These are phyloP conservation scores for Tetramorium alpestre DNA, from an alignment of 1,140 invertebrate species.

Conservation along the genomic window DNA sequence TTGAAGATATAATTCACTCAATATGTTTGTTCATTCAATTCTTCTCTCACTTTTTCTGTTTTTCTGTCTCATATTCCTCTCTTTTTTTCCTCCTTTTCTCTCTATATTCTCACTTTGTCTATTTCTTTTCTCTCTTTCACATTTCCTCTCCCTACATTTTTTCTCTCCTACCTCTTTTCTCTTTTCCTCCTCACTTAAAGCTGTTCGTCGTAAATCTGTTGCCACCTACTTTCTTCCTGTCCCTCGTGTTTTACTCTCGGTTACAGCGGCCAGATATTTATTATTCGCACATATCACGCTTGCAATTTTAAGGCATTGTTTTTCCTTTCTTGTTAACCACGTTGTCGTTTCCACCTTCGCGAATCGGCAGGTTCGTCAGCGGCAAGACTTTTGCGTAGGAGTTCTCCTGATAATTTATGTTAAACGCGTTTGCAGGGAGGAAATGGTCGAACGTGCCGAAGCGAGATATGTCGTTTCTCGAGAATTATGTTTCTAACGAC, in stretches of 20 bases:
- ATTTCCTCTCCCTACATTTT: background rate
- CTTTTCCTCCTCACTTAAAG: constrained; percentile 3
- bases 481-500: background rate
- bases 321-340: constrained; percentile 24
- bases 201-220: constrained; percentile 43
- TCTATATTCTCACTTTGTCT: background rate
- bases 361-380: background rate
- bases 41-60: background rate
- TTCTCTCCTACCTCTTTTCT: background rate
- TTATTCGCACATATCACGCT: constrained; percentile 33
- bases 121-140: background rate
- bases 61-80: background rate
- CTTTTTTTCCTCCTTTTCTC: background rate
- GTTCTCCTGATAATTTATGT: constrained; percentile 21
- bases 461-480: background rate
- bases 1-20: background rate
- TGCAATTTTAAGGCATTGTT: constrained; percentile 27
- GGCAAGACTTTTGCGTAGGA: background rate
- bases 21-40: constrained; percentile 13
- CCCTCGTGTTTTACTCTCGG: constrained; percentile 24
- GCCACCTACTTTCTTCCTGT: background rate
- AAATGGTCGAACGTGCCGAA: background rate
- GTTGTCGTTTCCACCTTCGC: background rate
- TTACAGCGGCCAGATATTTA: constrained; percentile 24
- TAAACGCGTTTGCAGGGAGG: background rate